Conservation (phyloP, 2,797 vertebrate genomes). For the Perdix hodgsoniae region DNA sequence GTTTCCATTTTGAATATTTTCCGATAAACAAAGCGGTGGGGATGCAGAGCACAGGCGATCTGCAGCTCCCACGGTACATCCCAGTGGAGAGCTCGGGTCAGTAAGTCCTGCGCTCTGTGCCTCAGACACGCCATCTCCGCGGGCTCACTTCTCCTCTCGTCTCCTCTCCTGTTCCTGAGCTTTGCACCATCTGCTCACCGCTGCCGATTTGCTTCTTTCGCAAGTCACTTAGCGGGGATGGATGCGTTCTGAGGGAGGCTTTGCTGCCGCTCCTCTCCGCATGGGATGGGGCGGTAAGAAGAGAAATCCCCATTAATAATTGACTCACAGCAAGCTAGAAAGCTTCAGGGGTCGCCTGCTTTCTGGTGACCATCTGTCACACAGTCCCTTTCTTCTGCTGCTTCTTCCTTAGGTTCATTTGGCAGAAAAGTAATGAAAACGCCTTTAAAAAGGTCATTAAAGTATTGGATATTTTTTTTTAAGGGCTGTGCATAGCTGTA, state of each 20-base stretch:
- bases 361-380: conserved; percentile 64
- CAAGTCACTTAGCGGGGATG: conserved; percentile 2
- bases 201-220: not conserved
- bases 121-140: not conserved
- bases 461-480: not conserved
- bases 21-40: conserved; percentile 63
- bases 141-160: not conserved
- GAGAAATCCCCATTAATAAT: conserved; percentile 66
- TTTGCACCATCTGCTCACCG: conserved; percentile 50
- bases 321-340: conserved; percentile 36
- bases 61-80: conserved; percentile 23
- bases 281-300: conserved; percentile 71
- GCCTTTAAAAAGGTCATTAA: not conserved
- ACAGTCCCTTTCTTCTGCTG: not conserved
- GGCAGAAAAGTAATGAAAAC: not conserved
- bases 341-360: conserved; percentile 62
- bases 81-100: not conserved
- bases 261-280: conserved; percentile 59
- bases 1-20: conserved; percentile 62
- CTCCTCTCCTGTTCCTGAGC: not conserved
- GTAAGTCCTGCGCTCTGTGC: not conserved
- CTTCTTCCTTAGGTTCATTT: not conserved
- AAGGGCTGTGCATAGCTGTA: not conserved
- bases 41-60: not conserved
- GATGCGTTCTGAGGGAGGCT: not conserved